phyloP scores from a whole-genome alignment of 2,797 vertebrate genomes.

The Miichthys miiuy region DNA sequence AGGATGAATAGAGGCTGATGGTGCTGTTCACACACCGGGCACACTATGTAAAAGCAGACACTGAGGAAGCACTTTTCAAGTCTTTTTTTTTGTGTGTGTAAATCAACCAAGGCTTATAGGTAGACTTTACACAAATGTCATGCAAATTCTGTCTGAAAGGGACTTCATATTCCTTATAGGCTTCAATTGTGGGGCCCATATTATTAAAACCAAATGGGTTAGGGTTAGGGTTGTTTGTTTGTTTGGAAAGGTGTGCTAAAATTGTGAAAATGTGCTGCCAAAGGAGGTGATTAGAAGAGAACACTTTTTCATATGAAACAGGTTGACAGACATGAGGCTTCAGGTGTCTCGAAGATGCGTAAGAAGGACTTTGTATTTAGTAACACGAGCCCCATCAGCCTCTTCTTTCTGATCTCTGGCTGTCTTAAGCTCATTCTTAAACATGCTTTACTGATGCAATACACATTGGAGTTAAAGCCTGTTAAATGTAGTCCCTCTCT shows the following conservation, averaged over 20 bases:
- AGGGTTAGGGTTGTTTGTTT: too few species aligned
- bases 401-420: constrained; percentile 24
- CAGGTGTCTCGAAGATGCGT: constrained; percentile 62
- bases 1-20: too few species aligned
- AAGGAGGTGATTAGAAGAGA: constrained; percentile 17
- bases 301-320: constrained; percentile 62
- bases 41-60: too few species aligned
- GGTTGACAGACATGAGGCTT: constrained; percentile 23
- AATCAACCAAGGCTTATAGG: background rate
- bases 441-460: constrained; percentile 24
- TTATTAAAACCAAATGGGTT: too few species aligned
- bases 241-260: background rate
- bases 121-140: background rate
- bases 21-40: too few species aligned
- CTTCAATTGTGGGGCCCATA: background rate
- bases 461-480: background rate
- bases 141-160: background rate
- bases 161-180: background rate
- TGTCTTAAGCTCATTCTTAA: constrained; percentile 48
- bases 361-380: constrained; percentile 60
- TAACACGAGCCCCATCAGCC: constrained; percentile 56
- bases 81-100: too few species aligned
- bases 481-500: background rate
- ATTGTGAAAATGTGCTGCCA: background rate
- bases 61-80: too few species aligned